These are phyloP conservation scores for Parambassis ranga DNA, from an alignment of 2,797 vertebrate genomes.

Conservation along the genomic window DNA sequence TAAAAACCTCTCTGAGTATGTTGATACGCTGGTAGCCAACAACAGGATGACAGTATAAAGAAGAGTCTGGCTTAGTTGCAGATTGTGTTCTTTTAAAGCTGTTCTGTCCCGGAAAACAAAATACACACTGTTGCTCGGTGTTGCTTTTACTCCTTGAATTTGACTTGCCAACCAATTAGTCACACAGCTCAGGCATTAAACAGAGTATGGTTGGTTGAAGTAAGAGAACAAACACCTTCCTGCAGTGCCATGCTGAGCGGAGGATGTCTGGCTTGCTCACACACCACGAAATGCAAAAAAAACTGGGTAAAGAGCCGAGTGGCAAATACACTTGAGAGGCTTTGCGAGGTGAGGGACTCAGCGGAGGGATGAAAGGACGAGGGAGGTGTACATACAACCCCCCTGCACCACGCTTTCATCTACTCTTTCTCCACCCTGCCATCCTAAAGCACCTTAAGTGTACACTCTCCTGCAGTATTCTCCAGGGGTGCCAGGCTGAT, in stretches of 20 bases:
- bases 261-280: conserved; percentile 32
- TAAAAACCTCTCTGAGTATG: conserved; percentile 5
- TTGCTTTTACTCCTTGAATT: not conserved
- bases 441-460: conserved; percentile 31
- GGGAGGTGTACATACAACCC: conserved; percentile 19
- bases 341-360: conserved; percentile 1
- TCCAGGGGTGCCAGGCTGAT: conserved; percentile 8
- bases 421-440: conserved; percentile 8
- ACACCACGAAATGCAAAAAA: conserved; percentile 4
- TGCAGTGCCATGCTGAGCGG: conserved; percentile 12
- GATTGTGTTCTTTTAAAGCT: conserved; percentile 10
- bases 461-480: conserved; percentile 18
- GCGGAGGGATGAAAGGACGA: conserved; percentile 23
- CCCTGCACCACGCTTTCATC: conserved; percentile 15
- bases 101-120: conserved; percentile 14
- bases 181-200: conserved; percentile 33
- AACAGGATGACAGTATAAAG: conserved; percentile 9
- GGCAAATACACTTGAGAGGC: conserved; percentile 13
- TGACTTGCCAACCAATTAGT: conserved; percentile 53
- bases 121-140: not conserved
- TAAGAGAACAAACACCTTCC: conserved; percentile 37
- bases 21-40: conserved; percentile 8
- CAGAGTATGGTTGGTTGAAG: conserved; percentile 8
- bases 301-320: not conserved
- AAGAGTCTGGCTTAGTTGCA: not conserved